phyloP scores from a whole-genome alignment of 92 coral and sea anemone genomes.

The Umimayanthus kanabou region DNA sequence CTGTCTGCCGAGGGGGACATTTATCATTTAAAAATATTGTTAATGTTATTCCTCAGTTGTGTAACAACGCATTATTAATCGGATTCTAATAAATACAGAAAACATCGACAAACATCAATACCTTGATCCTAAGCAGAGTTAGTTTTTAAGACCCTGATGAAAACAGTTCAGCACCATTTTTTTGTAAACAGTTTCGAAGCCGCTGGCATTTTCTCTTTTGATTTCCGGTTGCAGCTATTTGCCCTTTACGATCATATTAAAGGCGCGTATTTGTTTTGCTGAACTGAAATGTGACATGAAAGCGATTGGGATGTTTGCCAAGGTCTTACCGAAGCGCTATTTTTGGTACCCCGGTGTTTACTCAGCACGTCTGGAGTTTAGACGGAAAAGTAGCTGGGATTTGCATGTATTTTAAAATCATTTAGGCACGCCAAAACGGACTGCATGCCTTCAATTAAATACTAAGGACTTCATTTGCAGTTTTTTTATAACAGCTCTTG shows the following conservation, averaged over 20 bases:
- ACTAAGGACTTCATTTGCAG: not conserved
- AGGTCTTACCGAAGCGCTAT: constrained; percentile 4
- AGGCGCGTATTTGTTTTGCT: constrained; percentile 19
- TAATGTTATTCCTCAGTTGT: not conserved
- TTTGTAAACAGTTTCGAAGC: not conserved
- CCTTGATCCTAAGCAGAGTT: not conserved
- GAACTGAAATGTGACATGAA: constrained; percentile 17
- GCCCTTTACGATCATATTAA: not conserved
- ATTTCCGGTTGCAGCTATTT: constrained; percentile 20
- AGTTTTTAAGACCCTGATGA: not conserved
- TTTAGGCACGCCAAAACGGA: not conserved
- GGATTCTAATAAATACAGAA: not conserved
- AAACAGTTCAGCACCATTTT: not conserved
- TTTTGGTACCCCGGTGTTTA: not conserved
- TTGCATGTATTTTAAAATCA: not conserved
- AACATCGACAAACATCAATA: not conserved
- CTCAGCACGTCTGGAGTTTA: constrained; percentile 3
- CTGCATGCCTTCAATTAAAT: not conserved
- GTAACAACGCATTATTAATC: not conserved
- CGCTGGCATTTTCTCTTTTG: constrained; percentile 3
- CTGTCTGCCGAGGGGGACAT: not conserved
- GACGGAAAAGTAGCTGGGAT: constrained; percentile 9
- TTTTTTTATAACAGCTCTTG: no score
- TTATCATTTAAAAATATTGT: no score
- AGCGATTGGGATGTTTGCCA: constrained; percentile 27